Conservation (phyloP, 2,888 invertebrate genomes). For the Apamea crenata region DNA sequence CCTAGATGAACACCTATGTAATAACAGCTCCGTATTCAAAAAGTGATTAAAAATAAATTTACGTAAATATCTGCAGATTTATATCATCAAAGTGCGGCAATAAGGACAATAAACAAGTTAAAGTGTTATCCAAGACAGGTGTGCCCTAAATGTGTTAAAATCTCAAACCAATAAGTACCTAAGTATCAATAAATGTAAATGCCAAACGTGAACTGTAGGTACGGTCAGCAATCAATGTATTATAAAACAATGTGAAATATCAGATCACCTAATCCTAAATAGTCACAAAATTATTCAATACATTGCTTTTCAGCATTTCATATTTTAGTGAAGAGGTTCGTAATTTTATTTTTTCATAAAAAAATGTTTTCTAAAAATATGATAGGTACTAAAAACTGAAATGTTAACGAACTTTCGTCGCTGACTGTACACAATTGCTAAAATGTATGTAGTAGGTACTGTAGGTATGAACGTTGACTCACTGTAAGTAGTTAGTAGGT, state of each 20-base stretch:
- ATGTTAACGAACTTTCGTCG: background rate
- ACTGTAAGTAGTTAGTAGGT: constrained; percentile 15
- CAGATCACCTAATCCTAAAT: background rate
- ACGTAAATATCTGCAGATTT: no score
- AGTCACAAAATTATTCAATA: background rate
- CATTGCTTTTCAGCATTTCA: background rate
- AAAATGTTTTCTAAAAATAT: background rate
- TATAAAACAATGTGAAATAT: background rate
- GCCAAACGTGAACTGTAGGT: background rate
- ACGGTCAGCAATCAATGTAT: background rate
- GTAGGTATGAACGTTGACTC: constrained; percentile 3
- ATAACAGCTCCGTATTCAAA: no score
- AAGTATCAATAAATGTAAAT: no score
- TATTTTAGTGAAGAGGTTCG: no score
- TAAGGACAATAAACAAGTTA: no score
- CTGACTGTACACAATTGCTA: background rate
- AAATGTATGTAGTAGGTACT: background rate
- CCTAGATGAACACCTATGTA: no score
- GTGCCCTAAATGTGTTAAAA: no score
- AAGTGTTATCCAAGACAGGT: no score
- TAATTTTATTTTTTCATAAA: background rate
- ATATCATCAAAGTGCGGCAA: no score
- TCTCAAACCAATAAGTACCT: no score
- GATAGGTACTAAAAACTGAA: background rate
- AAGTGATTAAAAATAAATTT: no score